phyloP scores from a whole-genome alignment of 2,797 vertebrate species.

The Chelmon rostratus region DNA sequence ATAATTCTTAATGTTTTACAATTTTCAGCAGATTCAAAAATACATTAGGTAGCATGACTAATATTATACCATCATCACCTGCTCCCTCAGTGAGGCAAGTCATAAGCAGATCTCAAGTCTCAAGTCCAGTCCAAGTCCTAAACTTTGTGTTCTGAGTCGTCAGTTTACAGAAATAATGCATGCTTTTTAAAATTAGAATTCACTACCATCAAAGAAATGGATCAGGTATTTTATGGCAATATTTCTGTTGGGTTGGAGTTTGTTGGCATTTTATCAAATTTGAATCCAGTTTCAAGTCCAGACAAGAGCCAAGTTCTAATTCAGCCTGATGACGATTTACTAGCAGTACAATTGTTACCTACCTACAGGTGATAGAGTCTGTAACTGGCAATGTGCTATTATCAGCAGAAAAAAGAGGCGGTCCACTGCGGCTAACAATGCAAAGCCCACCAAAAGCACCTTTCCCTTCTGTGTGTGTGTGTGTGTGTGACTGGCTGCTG shows the following conservation, averaged over 20 bases:
- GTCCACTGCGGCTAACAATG: too few species aligned
- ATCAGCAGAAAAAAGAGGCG: too few species aligned
- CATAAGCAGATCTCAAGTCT: neutral
- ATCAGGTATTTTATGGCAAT: neutral
- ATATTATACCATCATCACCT: slow-evolving; percentile 12
- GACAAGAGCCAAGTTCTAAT: neutral
- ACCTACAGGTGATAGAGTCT: neutral
- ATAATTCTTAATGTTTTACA: slow-evolving; percentile 10
- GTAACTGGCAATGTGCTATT: too few species aligned
- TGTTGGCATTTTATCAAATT: neutral
- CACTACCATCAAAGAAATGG: neutral
- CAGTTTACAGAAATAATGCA: neutral
- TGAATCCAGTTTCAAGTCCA: neutral
- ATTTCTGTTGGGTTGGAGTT: neutral
- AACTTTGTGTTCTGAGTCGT: neutral
- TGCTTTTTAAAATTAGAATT: neutral
- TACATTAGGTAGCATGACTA: slow-evolving; percentile 8
- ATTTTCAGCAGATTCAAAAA: slow-evolving; percentile 17
- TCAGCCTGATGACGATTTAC: neutral
- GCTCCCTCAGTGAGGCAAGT: neutral
- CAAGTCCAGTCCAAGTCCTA: too few species aligned
- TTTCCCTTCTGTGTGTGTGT: neutral
- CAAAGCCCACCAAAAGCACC: neutral
- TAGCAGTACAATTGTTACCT: neutral
- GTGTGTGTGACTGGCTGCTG: neutral